Percentiles rank a stretch among this genome's conserved stretches.
Conservation (phyloP, 2,888 invertebrate species). For the Eugnorisma glareosa region DNA sequence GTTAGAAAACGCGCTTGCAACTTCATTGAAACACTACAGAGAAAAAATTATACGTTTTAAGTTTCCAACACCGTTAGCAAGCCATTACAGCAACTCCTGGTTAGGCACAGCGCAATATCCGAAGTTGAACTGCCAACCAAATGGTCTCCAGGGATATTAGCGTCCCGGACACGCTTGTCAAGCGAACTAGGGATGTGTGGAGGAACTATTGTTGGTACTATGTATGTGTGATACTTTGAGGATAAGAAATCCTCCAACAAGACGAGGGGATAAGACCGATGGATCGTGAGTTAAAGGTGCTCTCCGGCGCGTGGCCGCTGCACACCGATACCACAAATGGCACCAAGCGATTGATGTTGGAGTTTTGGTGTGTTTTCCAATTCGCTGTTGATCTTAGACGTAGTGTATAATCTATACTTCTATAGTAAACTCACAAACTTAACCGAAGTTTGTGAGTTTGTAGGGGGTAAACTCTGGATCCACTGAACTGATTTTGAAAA, state of each 20-base stretch:
- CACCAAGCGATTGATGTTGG: too few relatives aligned
- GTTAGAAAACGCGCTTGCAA: too few relatives aligned
- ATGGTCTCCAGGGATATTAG: slow-evolving; percentile 34
- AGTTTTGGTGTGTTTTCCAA: not conserved
- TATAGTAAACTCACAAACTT: too few relatives aligned
- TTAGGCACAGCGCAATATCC: slow-evolving; percentile 4
- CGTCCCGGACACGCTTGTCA: slow-evolving; percentile 11
- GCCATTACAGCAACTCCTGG: not conserved
- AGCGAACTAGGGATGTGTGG: slow-evolving; percentile 22
- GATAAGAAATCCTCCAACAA: not conserved
- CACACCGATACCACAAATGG: not conserved
- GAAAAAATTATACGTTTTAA: not conserved
- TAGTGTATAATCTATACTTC: not conserved
- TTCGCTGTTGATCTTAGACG: not conserved
- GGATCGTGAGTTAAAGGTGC: not conserved
- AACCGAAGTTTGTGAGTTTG: too few relatives aligned
- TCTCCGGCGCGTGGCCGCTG: not conserved
- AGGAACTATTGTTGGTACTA: not conserved
- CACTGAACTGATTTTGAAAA: too few relatives aligned
- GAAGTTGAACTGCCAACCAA: slow-evolving; percentile 33
- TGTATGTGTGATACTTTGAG: not conserved
- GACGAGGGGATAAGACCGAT: not conserved
- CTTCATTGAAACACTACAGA: too few relatives aligned
- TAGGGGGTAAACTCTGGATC: too few relatives aligned
- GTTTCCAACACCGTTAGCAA: not conserved